Evolutionary conservation across 2,888 invertebrate species (phyloP), one percentile per base, ranked within the genome.

Genomic region (Hedya salicella): DNA sequence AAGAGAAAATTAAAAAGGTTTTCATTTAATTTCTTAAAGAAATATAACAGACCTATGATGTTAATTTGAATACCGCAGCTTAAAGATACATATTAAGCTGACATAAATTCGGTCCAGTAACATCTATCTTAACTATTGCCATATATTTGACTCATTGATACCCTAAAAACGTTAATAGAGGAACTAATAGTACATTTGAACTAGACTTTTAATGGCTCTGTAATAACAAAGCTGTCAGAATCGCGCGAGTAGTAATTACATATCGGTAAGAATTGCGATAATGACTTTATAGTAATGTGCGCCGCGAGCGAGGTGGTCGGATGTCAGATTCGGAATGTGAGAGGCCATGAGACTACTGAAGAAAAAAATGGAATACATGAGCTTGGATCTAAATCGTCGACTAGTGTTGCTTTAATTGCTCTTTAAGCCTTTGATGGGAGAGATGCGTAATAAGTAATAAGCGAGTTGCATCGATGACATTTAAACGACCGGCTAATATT

Each of bases 241-340:
- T 57, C 73, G 75, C 77, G 77, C 77, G 78, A 80, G 76, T 75
- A 71, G 69, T 88, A 86, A 88, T 88, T 82, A 86, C 69, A 83
- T 73, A 79, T 80, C 81, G 75, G 80, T 76, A 79, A 70, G 77
- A 80, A 81, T 81, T 78, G 81, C 82, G 78, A 80, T 86, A 88
- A 88, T 86, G 84, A 76, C 82, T 88, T 86, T 79, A 88, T 87
- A 78, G 72, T 75, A 74, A 79, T 75, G 73, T 71, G 73, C 69
- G 85, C 85, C 81, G 63, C 70, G 32, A 77, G 83, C 79, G 71
- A 39, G 52, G 48, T 53, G 65, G 30, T 65, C 52, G n/a, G 25
- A 13, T 9, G 9, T 36, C n/a, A n/a, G 36, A 8, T 36, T 9
- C 36, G 30, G 44, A 65, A 65, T 56, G 50, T 56, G 52, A n/a